These are phyloP conservation scores for Drosophila bocqueti DNA, from an alignment of 1,140 invertebrate species.

Conservation along the genomic window DNA sequence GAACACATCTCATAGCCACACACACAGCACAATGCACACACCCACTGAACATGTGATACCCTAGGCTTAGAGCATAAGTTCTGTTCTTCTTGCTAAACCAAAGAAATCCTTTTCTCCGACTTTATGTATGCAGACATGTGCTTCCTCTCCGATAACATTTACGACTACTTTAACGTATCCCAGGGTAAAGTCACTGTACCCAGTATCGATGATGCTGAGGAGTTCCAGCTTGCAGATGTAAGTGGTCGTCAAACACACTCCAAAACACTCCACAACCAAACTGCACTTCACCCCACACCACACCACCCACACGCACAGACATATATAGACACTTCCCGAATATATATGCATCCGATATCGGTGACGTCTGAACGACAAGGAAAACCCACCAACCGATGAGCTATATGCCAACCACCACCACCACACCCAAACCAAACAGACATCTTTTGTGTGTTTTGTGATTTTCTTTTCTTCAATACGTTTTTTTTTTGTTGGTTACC, in stretches of 20 bases:
- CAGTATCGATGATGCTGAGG: constrained; percentile 97
- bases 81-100: constrained; percentile 70
- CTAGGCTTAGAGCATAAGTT: constrained; percentile 66
- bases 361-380: constrained; percentile 58
- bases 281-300: constrained; percentile 21
- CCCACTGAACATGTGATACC: constrained; percentile 25
- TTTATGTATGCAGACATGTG: constrained; percentile 89
- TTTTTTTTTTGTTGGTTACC: constrained; percentile 68
- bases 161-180: constrained; percentile 96
- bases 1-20: constrained; percentile 1
- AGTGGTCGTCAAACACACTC: constrained; percentile 81
- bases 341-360: constrained; percentile 43
- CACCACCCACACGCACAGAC: constrained; percentile 7
- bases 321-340: constrained; percentile 20
- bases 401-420: constrained; percentile 38
- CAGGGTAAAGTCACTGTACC: constrained; percentile 99
- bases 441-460: constrained; percentile 51
- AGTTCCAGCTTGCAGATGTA: constrained; percentile 94
- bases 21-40: constrained; percentile 32
- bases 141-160: constrained; percentile 93
- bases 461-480: constrained; percentile 50
- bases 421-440: constrained; percentile 42
- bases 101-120: constrained; percentile 73
- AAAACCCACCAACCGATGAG: constrained; percentile 42
- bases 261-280: constrained; percentile 15